These are phyloP conservation scores for Albula glossodonta DNA, from an alignment of 2,113 vertebrate genomes.

Conservation along the genomic window DNA sequence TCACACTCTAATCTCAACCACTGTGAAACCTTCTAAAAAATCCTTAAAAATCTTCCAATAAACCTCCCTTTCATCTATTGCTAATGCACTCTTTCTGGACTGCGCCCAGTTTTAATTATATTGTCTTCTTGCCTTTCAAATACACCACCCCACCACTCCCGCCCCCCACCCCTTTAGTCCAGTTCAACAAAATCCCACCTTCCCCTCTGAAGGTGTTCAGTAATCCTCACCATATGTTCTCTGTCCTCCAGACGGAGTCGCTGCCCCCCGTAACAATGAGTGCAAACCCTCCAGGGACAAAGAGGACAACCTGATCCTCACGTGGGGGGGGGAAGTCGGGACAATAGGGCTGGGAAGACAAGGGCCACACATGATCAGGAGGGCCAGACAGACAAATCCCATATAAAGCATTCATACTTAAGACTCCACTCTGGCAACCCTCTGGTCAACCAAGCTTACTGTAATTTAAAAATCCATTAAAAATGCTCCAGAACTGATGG, in stretches of 20 bases:
- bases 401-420: constrained; percentile 26
- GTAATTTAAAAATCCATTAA: constrained; percentile 13
- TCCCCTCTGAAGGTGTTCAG: constrained; percentile 15
- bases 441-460: not conserved
- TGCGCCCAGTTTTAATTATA: constrained; percentile 7
- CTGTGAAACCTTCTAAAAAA: not conserved
- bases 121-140: constrained; percentile 20
- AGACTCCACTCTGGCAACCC: not conserved
- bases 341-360: constrained; percentile 38
- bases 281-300: not conserved
- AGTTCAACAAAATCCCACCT: constrained; percentile 24
- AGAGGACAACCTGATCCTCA: constrained; percentile 11
- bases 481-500: not conserved
- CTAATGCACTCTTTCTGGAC: constrained; percentile 13
- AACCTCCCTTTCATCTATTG: constrained; percentile 20
- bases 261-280: not conserved
- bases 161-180: not conserved
- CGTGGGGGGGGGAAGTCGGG: constrained; percentile 29
- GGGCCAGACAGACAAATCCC: constrained; percentile 35
- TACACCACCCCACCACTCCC: not conserved
- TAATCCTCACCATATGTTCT: constrained; percentile 27
- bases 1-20: not conserved
- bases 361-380: constrained; percentile 42
- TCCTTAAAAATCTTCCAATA: not conserved
- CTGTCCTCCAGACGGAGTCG: not conserved